These are phyloP conservation scores for Auanema sp. DNA, from an alignment of 2,888 invertebrate species.

Conservation along the genomic window DNA sequence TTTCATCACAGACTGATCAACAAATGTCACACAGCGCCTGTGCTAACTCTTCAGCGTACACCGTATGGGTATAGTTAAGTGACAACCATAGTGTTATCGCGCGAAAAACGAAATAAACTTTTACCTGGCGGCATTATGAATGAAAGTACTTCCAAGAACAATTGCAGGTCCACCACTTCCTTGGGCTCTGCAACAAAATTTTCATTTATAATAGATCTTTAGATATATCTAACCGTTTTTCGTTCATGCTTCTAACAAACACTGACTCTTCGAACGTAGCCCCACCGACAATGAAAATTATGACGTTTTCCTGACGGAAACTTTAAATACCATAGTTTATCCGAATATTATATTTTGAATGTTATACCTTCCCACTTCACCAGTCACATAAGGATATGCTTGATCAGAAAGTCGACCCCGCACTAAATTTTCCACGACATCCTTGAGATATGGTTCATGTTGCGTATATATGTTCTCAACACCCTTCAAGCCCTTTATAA, in stretches of 20 bases:
- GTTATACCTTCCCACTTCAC: slow-evolving; percentile 24
- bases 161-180: slow-evolving; percentile 21
- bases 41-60: no score
- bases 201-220: background rate
- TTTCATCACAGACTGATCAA: background rate
- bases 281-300: slow-evolving; percentile 94
- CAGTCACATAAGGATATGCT: slow-evolving; percentile 73
- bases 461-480: slow-evolving; percentile 99
- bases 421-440: slow-evolving; percentile 81
- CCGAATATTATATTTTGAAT: background rate
- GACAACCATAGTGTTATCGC: no score
- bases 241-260: slow-evolving; percentile 34
- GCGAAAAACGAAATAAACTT: no score
- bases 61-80: no score
- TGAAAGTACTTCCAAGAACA: slow-evolving; percentile 15
- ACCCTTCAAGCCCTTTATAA: slow-evolving; percentile 74
- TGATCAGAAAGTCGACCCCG: slow-evolving; percentile 71
- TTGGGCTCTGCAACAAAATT: slow-evolving; percentile 15
- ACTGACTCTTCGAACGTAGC: slow-evolving; percentile 73
- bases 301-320: slow-evolving; percentile 82
- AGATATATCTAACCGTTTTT: slow-evolving; percentile 15
- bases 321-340: slow-evolving; percentile 22
- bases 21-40: no score
- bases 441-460: slow-evolving; percentile 83
- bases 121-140: slow-evolving; percentile 20